Percentiles rank a stretch among this genome's conserved stretches.
These are phyloP conservation scores for Menidia beryllina DNA, from an alignment of 2,113 vertebrate species.

Conservation along the genomic window DNA sequence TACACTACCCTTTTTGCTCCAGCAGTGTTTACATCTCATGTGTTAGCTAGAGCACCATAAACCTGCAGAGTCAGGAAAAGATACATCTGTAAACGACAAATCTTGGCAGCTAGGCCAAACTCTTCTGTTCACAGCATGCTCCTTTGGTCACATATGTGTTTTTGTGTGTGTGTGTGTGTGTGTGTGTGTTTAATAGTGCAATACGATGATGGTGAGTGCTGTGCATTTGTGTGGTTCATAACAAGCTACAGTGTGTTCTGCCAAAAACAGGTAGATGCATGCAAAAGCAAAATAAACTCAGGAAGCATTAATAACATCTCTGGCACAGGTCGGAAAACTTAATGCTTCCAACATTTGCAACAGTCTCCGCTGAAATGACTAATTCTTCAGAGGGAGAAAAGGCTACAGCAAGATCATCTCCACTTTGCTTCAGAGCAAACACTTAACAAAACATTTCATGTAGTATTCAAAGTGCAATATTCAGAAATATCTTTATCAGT, in stretches of 20 bases:
- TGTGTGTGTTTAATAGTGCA: constrained; percentile 5
- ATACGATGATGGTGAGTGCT: not conserved
- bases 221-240: constrained; percentile 34
- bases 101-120: constrained; percentile 62
- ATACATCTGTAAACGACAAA: constrained; percentile 64
- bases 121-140: constrained; percentile 56
- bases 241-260: constrained; percentile 29
- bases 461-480: not conserved
- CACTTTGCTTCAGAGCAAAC: constrained; percentile 17
- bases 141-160: constrained; percentile 42
- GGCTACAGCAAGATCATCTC: constrained; percentile 19
- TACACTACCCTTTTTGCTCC: constrained; percentile 45
- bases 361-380: constrained; percentile 16
- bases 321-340: constrained; percentile 30
- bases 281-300: constrained; percentile 59
- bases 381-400: constrained; percentile 18
- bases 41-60: constrained; percentile 57
- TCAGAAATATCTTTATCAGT: constrained; percentile 5
- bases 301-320: constrained; percentile 66
- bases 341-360: constrained; percentile 32
- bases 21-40: constrained; percentile 60
- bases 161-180: constrained; percentile 22
- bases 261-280: constrained; percentile 66
- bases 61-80: constrained; percentile 60
- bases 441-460: not conserved